phyloP scores from a whole-genome alignment of 2,888 invertebrate genomes.

The Entomobrya multifasciata region DNA sequence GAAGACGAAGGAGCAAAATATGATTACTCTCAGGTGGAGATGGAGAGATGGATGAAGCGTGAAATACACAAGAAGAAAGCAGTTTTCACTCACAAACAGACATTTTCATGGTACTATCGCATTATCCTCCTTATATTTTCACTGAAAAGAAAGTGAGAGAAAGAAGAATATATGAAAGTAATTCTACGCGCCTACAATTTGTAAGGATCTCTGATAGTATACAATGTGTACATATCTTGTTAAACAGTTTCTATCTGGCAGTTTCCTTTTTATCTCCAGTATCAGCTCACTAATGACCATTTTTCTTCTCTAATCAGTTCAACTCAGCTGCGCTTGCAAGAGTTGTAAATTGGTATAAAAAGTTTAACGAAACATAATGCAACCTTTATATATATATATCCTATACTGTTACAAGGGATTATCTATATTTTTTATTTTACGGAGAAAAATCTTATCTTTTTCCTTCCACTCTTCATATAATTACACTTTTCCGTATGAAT shows the following conservation, averaged over 20 bases:
- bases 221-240: background rate
- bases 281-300: slow-evolving; percentile 78
- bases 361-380: slow-evolving; percentile 54
- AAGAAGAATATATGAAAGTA: background rate
- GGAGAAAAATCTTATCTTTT: slow-evolving; percentile 38
- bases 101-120: background rate
- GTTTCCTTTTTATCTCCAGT: slow-evolving; percentile 73
- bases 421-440: slow-evolving; percentile 37
- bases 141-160: no score
- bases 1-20: background rate
- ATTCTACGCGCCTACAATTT: slow-evolving; percentile 2
- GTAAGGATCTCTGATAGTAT: background rate
- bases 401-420: no score
- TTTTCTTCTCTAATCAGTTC: slow-evolving; percentile 69
- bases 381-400: slow-evolving; percentile 44
- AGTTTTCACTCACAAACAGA: background rate
- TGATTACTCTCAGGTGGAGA: slow-evolving; percentile 22
- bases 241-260: background rate
- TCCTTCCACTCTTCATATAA: slow-evolving; percentile 23
- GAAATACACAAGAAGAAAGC: background rate
- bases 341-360: slow-evolving; percentile 47
- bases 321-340: slow-evolving; percentile 53
- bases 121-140: background rate
- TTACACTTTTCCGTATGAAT: slow-evolving; percentile 2
- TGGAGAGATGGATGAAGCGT: background rate